Percentiles rank a stretch among this genome's conserved stretches.
phyloP scores from a whole-genome alignment of 2,113 vertebrate species.

The Crocuta crocuta region DNA sequence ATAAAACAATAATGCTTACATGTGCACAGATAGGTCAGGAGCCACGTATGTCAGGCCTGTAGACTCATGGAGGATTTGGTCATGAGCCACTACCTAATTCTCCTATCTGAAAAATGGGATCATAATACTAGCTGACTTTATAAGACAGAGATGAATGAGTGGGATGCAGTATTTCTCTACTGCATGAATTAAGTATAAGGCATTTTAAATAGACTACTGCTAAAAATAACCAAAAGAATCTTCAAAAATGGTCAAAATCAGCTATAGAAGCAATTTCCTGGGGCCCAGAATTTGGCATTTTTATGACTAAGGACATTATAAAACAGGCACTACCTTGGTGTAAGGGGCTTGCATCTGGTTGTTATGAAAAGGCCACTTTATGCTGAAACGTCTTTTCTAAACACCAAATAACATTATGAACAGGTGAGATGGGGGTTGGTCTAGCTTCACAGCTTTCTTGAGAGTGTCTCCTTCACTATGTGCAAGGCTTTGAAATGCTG shows the following conservation, averaged over 20 bases:
- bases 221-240: conserved; percentile 12
- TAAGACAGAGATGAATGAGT: not conserved
- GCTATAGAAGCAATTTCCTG: not conserved
- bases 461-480: not conserved
- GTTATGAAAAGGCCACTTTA: not conserved
- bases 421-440: not conserved
- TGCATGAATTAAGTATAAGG: not conserved
- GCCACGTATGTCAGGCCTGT: not conserved
- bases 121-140: not conserved
- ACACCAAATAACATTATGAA: not conserved
- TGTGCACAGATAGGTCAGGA: not conserved
- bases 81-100: not conserved
- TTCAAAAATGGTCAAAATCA: not conserved
- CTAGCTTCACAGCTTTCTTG: not conserved
- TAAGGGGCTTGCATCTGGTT: not conserved
- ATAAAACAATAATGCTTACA: not conserved
- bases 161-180: not conserved
- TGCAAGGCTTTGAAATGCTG: conserved; percentile 25
- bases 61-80: not conserved
- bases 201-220: not conserved
- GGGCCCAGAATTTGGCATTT: not conserved
- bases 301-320: not conserved
- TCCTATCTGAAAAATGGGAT: not conserved
- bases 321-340: not conserved
- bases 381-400: not conserved